These are phyloP conservation scores for Perca fluviatilis DNA, from an alignment of 2,113 vertebrate species.

Conservation along the genomic window DNA sequence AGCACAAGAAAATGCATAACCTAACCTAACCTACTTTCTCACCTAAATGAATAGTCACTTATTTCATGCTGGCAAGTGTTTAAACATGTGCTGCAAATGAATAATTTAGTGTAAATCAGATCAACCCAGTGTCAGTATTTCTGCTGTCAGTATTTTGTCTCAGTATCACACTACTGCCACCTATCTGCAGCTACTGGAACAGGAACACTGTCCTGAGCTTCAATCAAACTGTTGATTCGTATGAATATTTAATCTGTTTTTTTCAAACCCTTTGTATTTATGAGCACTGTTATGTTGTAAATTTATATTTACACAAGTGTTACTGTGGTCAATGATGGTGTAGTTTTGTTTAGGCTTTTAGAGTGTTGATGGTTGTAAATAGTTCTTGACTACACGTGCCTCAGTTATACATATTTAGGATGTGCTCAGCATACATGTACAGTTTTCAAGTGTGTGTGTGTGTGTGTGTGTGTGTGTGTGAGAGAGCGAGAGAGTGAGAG, in stretches of 20 bases:
- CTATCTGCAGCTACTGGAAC: conserved; percentile 48
- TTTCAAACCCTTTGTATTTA: conserved; percentile 44
- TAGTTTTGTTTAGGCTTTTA: conserved; percentile 59
- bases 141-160: conserved; percentile 46
- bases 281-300: conserved; percentile 44
- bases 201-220: neutral
- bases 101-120: conserved; percentile 32
- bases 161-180: conserved; percentile 65
- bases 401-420: conserved; percentile 63
- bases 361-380: conserved; percentile 61
- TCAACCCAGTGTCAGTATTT: conserved; percentile 54
- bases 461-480: conserved; percentile 27
- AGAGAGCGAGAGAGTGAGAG: neutral
- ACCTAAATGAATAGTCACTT: conserved; percentile 5
- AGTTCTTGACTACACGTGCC: conserved; percentile 69
- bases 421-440: conserved; percentile 42
- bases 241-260: conserved; percentile 43
- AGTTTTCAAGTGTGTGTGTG: conserved; percentile 34
- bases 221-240: conserved; percentile 16
- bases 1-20: conserved; percentile 14
- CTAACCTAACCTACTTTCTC: neutral
- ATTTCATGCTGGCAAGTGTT: conserved; percentile 23
- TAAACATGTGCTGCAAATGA: conserved; percentile 14
- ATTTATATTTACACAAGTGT: conserved; percentile 60
- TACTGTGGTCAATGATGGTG: conserved; percentile 60